Percentiles rank a stretch among this genome's conserved stretches.
These are phyloP conservation scores for Sclerodermus sp. DNA, from an alignment of 2,888 invertebrate genomes.

Conservation along the genomic window DNA sequence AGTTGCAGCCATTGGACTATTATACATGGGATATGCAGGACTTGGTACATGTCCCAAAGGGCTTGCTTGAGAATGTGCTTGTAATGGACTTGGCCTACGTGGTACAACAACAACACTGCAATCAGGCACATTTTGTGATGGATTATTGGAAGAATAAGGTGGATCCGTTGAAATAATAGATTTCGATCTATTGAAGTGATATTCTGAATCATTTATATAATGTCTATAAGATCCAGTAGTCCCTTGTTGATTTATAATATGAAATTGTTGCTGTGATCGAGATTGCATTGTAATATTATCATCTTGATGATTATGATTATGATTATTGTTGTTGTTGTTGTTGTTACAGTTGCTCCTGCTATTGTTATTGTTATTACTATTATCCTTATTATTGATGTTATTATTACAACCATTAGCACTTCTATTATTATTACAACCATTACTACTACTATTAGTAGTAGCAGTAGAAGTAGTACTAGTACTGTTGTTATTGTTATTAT, in stretches of 20 bases:
- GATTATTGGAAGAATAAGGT: conserved; percentile 64
- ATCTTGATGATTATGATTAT: too few species aligned
- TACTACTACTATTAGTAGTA: not conserved
- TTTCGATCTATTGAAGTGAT: conserved; percentile 62
- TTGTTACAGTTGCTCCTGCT: conserved; percentile 54
- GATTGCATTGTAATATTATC: conserved; percentile 4
- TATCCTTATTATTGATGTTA: not conserved
- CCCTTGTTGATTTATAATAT: conserved; percentile 56
- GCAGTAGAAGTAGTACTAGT: not conserved
- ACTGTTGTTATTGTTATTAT: conserved; percentile 32
- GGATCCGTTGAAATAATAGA: conserved; percentile 67
- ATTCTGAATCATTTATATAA: conserved; percentile 67
- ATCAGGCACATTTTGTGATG: conserved; percentile 69
- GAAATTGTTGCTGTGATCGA: conserved; percentile 42
- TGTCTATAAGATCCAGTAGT: conserved; percentile 64
- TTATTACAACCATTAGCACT: too few species aligned
- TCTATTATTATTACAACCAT: too few species aligned
- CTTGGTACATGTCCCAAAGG: conserved; percentile 75
- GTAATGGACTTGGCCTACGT: conserved; percentile 70
- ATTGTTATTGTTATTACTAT: too few species aligned
- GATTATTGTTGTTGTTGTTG: conserved; percentile 51
- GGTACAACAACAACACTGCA: conserved; percentile 68
- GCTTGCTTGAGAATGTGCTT: conserved; percentile 72
- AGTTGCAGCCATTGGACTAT: conserved; percentile 75
- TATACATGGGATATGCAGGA: conserved; percentile 82